Evolutionary conservation across 2,888 invertebrate species (phyloP).

Genomic region (Dendrolimus houi): DNA sequence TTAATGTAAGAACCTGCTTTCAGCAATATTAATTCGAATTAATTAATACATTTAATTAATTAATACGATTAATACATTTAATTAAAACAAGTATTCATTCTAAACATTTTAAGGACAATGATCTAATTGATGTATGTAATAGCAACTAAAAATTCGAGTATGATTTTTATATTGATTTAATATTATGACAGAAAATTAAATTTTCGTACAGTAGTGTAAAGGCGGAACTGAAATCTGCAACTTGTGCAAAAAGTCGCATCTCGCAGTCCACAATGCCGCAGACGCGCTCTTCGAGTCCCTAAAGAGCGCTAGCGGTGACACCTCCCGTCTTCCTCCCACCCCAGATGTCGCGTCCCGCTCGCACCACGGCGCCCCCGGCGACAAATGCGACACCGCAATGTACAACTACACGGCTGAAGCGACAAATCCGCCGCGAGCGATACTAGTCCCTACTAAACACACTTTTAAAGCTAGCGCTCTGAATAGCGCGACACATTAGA

Average conservation of each 20-base stretch:
- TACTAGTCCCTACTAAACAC: conserved; percentile 43
- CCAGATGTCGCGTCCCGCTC: conserved; percentile 48
- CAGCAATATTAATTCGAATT: too few relatives aligned
- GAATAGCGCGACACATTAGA: conserved; percentile 72
- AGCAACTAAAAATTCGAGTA: too few relatives aligned
- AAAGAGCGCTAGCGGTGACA: conserved; percentile 69
- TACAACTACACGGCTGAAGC: conserved; percentile 46
- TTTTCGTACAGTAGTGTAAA: too few relatives aligned
- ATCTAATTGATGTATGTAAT: too few relatives aligned
- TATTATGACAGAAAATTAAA: too few relatives aligned
- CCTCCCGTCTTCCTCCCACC: conserved; percentile 62
- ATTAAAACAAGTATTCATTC: too few relatives aligned
- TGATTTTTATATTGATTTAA: too few relatives aligned
- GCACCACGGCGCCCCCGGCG: conserved; percentile 51
- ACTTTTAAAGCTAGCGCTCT: conserved; percentile 54
- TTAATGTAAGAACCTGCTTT: too few relatives aligned
- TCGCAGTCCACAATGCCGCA: background rate
- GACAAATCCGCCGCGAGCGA: conserved; percentile 37
- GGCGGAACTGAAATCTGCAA: conserved; percentile 37
- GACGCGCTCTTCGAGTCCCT: conserved; percentile 40
- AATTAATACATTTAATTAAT: too few relatives aligned
- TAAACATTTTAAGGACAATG: too few relatives aligned
- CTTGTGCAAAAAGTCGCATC: conserved; percentile 54
- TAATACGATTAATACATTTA: too few relatives aligned
- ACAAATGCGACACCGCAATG: conserved; percentile 62